These are phyloP conservation scores for Protobothrops flavoviridis DNA, from an alignment of 2,113 vertebrate genomes.

Conservation along the genomic window DNA sequence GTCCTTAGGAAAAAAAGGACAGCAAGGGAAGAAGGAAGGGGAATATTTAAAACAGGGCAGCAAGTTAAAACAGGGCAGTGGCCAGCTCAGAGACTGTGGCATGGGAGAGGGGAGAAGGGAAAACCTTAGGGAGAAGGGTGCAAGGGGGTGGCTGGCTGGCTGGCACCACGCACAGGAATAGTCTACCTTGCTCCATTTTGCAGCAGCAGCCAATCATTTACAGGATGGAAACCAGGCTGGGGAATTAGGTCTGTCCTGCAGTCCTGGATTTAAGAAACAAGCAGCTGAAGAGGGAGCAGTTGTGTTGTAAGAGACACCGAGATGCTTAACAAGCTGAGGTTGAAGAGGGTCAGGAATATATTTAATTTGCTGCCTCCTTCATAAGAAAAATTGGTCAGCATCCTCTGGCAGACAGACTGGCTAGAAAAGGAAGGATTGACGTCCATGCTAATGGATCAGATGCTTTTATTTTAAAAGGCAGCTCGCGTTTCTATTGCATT, in stretches of 20 bases:
- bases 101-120: background rate
- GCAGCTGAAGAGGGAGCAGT: background rate
- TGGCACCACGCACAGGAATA: background rate
- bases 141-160: background rate
- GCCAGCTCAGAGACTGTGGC: too few relatives aligned
- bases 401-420: background rate
- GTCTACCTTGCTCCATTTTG: background rate
- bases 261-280: background rate
- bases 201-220: background rate
- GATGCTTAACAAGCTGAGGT: background rate
- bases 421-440: background rate
- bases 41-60: background rate
- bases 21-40: background rate
- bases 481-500: background rate
- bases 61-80: fast-evolving
- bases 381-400: background rate
- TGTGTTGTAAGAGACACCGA: background rate
- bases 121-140: background rate
- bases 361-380: background rate
- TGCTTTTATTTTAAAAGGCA: background rate
- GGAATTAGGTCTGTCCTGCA: background rate
- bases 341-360: background rate
- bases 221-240: background rate
- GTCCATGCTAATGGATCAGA: background rate
- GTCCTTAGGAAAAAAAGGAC: background rate